phyloP scores from a whole-genome alignment of 92 coral and sea anemone genomes.

The Palythoa grandis region DNA sequence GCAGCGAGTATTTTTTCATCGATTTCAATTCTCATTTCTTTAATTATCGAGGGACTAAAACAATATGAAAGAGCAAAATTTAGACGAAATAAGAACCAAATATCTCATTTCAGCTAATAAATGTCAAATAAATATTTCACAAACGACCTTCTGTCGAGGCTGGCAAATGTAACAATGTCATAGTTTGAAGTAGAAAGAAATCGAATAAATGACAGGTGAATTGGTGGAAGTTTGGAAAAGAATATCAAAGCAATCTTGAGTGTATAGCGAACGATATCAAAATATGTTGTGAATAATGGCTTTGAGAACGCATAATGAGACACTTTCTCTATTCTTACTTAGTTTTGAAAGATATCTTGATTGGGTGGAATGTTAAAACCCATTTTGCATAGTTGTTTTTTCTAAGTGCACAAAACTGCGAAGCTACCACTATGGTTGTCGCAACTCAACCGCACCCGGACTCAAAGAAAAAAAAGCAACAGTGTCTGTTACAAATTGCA shows the following conservation, averaged over 20 bases:
- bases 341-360: background rate
- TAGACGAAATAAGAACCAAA: background rate
- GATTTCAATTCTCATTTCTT: background rate
- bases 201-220: constrained; percentile 19
- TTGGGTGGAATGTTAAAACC: background rate
- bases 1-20: background rate
- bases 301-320: background rate
- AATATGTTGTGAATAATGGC: background rate
- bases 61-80: background rate
- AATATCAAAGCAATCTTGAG: background rate
- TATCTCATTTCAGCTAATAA: background rate
- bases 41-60: background rate
- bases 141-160: constrained; percentile 24
- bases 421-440: constrained; percentile 4
- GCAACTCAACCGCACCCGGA: constrained; percentile 13
- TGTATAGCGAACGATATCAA: constrained; percentile 1
- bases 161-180: constrained; percentile 36
- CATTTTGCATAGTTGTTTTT: constrained; percentile 3
- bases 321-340: background rate
- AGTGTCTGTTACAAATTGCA: constrained; percentile 36
- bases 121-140: background rate
- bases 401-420: constrained; percentile 18
- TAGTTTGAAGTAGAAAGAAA: background rate
- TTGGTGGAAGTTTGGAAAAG: background rate
- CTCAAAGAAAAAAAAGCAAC: background rate